Base-by-base conservation (phyloP, 2,888 invertebrate species). In the Choristoneura rosaceana region DNA sequence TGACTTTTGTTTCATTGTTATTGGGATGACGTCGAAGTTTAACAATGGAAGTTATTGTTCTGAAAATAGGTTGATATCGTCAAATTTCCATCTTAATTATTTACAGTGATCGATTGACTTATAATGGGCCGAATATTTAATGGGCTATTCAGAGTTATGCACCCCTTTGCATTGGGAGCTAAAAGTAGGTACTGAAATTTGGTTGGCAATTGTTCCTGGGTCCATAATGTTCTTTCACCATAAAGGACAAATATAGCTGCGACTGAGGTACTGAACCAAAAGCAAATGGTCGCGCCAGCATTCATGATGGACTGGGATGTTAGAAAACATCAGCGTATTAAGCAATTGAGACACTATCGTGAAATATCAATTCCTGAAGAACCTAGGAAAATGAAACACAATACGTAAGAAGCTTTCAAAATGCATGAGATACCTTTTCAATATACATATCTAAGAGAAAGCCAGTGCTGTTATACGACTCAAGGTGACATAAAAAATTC, bases 401-500 rank as follows among this genome's bases (percentile, higher is more conserved):
- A 55, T 25, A 55, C 55, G 55, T 55, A 55, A 12, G 55, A 60
- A 65, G 64, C 64, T 59, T 70, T 60, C 17, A 70, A 65, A 59
- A 59, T 47, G 47, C 64, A 65, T 15, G 70, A 45, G 38, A 59
- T 25, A 58, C 65, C 41, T 64, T 60, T 65, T 70, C 70, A 70
- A 65, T 70, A 59, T 25, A 25, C 25, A 25, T 70, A 12, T 50
- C 64, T 60, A 45, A 70, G 47, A 70, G 47, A 50, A 41, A 69
- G 63, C 15, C 41, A 33, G 25, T 45, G 41, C 47, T 8, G 4
- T 17, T 70, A 38, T 59, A 59, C 59, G 59, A 50, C n/a, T 25
- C 14, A 0, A 7, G 7, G 34, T 38, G 33, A 12, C 50, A 65
- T 70, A 70, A 70, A 63, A 70, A 38, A 17, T n/a, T n/a, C 43